Base-by-base conservation (phyloP, 37 sponge, comb jelly and placozoan species). In the Aplysina aerophoba region DNA sequence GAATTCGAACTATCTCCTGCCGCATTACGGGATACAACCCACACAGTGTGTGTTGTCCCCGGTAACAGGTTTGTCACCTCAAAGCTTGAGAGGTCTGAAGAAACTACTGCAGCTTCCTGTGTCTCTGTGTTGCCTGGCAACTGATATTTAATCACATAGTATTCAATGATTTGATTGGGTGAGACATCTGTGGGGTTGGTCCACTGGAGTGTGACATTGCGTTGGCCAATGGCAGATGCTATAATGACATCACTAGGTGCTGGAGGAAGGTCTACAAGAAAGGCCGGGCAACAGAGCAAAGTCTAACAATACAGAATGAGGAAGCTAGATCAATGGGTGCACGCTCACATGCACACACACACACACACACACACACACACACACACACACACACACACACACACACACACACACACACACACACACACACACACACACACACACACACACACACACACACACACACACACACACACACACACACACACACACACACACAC, bases 281-380 rank as follows among this genome's bases (percentile, higher is more conserved):
- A n/a, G n/a, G n/a, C n/a, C n/a, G n/a, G n/a, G n/a, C n/a, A n/a
- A n/a, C n/a, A n/a, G n/a, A n/a, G n/a, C n/a, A n/a, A n/a, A n/a
- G n/a, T n/a, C n/a, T n/a, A n/a, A n/a, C n/a, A n/a, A n/a, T n/a
- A n/a, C n/a, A n/a, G n/a, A n/a, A n/a, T n/a, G n/a, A n/a, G n/a
- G n/a, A n/a, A n/a, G n/a, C n/a, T n/a, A n/a, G n/a, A n/a, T n/a
- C n/a, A n/a, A n/a, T n/a, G n/a, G n/a, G 30, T 39, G 34, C 63
- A 40, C 85, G 38, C 85, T 39, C 85, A 71, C 74, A 84, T 55
- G 77, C 72, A 55, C 55, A 73, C 77, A 85, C 85, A 85, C 85
- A 85, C 85, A 85, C 72, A 85, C 85, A 73, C 61, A 55, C 85
- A 85, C 85, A 85, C 77, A 85, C 54, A 40, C 77, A 85, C 60